phyloP scores from a whole-genome alignment of 2,797 vertebrate species.

The Furcifer pardalis region DNA sequence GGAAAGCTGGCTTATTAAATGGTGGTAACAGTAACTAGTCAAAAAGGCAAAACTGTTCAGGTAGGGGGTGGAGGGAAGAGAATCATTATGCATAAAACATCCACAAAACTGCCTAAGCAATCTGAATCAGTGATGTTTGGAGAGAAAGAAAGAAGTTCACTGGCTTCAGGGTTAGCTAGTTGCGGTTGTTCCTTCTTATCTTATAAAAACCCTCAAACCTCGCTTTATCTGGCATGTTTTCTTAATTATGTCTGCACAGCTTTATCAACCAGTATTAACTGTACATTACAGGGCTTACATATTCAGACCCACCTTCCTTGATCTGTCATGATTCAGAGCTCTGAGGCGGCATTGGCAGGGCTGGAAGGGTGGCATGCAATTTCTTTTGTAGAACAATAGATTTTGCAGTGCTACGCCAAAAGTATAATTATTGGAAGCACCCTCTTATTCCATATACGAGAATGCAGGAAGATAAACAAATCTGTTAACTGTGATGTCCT shows the following conservation, averaged over 20 bases:
- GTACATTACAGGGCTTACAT: slow-evolving; percentile 55
- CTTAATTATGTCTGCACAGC: slow-evolving; percentile 68
- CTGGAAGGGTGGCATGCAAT: slow-evolving; percentile 43
- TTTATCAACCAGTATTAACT: slow-evolving; percentile 68
- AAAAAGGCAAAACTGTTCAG: slow-evolving; percentile 79
- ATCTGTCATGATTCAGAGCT: slow-evolving; percentile 71
- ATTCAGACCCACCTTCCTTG: slow-evolving; percentile 63
- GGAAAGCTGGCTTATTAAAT: slow-evolving; percentile 85
- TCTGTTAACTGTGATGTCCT: slow-evolving; percentile 36
- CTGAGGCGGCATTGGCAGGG: slow-evolving; percentile 46
- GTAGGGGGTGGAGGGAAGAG: slow-evolving; percentile 58
- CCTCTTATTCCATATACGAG: slow-evolving; percentile 62
- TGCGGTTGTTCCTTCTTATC: slow-evolving; percentile 55
- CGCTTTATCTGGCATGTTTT: slow-evolving; percentile 66
- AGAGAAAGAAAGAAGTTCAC: slow-evolving; percentile 68
- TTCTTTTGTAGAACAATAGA: slow-evolving; percentile 61
- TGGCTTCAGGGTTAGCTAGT: slow-evolving; percentile 60
- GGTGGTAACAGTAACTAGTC: slow-evolving; percentile 82
- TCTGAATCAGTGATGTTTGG: slow-evolving; percentile 66
- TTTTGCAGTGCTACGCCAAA: slow-evolving; percentile 67
- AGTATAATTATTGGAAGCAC: slow-evolving; percentile 68
- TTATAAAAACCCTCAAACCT: slow-evolving; percentile 54
- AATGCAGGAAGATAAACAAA: slow-evolving; percentile 67
- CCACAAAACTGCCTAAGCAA: slow-evolving; percentile 65
- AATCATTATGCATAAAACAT: slow-evolving; percentile 79